Evolutionary conservation across 2,797 vertebrate genomes (phyloP).

Genomic region (Acrocephalus scirpaceus): DNA sequence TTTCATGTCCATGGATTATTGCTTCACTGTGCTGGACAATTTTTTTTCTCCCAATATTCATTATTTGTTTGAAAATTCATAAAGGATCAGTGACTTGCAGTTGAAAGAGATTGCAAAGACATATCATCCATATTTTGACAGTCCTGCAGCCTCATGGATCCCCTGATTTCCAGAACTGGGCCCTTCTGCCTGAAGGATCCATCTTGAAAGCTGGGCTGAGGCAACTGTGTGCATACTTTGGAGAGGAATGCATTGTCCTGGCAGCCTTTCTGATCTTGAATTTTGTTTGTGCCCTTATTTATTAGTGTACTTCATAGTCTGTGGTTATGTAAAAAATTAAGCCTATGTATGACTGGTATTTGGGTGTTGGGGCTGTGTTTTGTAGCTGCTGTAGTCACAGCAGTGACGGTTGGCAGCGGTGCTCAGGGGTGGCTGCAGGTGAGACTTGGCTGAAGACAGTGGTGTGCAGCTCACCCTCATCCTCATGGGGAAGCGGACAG

Average conservation of each 20-base stretch:
- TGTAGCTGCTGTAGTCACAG: rapidly evolving
- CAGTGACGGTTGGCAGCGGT: too few species aligned
- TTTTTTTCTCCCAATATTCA: neutral
- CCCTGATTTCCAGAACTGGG: neutral
- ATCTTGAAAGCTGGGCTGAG: neutral
- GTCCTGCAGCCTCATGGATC: neutral
- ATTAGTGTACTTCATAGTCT: neutral
- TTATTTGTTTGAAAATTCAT: conserved; percentile 11
- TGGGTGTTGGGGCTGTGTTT: neutral
- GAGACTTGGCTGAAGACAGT: neutral
- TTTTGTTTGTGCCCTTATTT: neutral
- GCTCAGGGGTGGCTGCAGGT: neutral
- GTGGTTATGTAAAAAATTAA: neutral
- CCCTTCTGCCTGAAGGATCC: neutral
- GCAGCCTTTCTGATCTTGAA: neutral
- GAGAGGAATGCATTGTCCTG: neutral
- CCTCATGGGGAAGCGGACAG: rapidly evolving
- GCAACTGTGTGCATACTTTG: neutral
- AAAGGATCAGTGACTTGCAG: neutral
- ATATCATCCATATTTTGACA: rapidly evolving
- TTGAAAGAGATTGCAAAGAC: neutral
- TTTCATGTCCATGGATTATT: conserved; percentile 17
- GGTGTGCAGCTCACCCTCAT: neutral
- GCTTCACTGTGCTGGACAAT: conserved; percentile 11
- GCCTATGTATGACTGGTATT: rapidly evolving